phyloP scores from a whole-genome alignment of 2,797 vertebrate genomes.

The Malurus splendens region DNA sequence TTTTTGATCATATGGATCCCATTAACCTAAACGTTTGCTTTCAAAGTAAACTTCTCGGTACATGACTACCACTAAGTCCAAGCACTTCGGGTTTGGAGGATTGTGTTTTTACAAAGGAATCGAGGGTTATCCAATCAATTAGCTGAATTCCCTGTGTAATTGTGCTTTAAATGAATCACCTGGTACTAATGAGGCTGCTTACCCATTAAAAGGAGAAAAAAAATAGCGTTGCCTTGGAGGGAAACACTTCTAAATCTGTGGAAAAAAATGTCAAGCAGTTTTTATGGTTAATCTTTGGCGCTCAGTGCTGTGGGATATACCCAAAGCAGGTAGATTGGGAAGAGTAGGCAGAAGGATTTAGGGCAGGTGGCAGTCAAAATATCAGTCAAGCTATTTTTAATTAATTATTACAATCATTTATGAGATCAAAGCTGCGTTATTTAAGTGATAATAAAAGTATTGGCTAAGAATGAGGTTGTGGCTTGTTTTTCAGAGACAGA shows the following conservation, averaged over 20 bases:
- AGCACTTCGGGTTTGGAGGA: conserved; percentile 44
- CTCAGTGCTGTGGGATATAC: background rate
- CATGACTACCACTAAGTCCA: conserved; percentile 54
- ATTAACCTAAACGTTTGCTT: conserved; percentile 70
- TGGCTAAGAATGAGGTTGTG: background rate
- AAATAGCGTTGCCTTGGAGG: background rate
- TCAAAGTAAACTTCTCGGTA: conserved; percentile 54
- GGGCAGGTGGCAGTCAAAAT: background rate
- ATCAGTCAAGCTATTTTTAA: background rate
- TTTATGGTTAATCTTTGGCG: background rate
- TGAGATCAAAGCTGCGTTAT: background rate
- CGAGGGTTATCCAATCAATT: conserved; percentile 59
- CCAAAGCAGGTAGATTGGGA: background rate
- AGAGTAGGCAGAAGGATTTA: background rate
- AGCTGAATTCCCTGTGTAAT: conserved; percentile 56
- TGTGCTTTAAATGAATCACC: conserved; percentile 58
- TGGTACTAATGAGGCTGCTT: conserved; percentile 58
- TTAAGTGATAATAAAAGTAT: background rate
- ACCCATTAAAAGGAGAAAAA: background rate
- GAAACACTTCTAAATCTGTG: background rate
- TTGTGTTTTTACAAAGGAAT: conserved; percentile 67
- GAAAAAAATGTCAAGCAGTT: background rate
- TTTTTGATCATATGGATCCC: conserved; percentile 69
- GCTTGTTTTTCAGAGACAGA: background rate
- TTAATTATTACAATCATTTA: background rate